phyloP scores from a whole-genome alignment of 2,113 vertebrate genomes.

The Paramormyrops kingsleyae region DNA sequence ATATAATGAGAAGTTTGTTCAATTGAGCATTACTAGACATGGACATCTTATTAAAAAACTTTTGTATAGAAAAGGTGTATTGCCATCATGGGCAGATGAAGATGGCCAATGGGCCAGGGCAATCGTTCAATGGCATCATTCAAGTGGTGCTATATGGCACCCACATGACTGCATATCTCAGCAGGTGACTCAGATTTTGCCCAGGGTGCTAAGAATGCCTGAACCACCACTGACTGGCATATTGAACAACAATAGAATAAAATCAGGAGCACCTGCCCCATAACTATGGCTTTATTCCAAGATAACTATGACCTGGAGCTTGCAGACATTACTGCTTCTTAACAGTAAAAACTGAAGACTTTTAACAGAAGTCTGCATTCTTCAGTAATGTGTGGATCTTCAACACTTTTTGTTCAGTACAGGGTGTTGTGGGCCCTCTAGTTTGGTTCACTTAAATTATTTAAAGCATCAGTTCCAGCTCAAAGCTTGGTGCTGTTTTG shows the following conservation, averaged over 20 bases:
- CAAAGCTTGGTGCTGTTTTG: background rate
- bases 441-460: background rate
- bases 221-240: background rate
- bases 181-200: background rate
- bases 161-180: background rate
- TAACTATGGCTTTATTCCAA: background rate
- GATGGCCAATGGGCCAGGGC: background rate
- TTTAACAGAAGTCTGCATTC: background rate
- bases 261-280: background rate
- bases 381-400: background rate
- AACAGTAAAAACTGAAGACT: background rate
- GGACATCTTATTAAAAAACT: background rate
- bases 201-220: background rate
- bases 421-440: background rate
- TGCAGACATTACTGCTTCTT: background rate
- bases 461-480: background rate
- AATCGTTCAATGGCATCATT: background rate
- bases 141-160: background rate
- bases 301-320: background rate
- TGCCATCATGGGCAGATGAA: no score
- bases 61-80: background rate
- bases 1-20: background rate
- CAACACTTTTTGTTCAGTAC: background rate
- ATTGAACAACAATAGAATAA: background rate
- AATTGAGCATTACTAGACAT: background rate